Percentiles rank a stretch among this genome's conserved stretches.
phyloP scores from a whole-genome alignment of 2,888 invertebrate genomes.

The Apodemia zela region DNA sequence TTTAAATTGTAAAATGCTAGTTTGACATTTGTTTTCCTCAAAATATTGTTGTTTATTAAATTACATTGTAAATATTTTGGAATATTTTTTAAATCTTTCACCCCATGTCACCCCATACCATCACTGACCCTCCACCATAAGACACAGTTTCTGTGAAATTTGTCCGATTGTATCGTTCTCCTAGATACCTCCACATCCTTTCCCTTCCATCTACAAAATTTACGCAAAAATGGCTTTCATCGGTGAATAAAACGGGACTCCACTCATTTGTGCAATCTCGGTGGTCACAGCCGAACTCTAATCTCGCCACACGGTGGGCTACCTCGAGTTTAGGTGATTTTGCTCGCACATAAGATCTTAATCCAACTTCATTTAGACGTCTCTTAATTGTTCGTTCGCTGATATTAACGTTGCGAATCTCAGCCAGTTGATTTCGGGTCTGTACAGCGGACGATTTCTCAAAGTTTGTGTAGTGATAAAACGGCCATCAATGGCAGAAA shows the following conservation, averaged over 20 bases:
- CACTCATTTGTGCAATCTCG: background rate
- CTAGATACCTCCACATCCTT: background rate
- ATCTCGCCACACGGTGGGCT: background rate
- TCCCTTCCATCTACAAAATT: background rate
- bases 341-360: conserved; percentile 4
- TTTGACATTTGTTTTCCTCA: too few relatives aligned
- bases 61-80: too few relatives aligned
- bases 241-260: background rate
- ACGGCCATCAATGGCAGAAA: conserved; percentile 24
- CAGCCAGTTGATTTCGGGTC: background rate
- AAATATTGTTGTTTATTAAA: too few relatives aligned
- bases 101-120: conserved; percentile 23
- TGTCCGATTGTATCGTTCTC: background rate
- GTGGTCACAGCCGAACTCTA: background rate
- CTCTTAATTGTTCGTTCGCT: conserved; percentile 4
- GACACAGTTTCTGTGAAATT: conserved; percentile 22
- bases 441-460: conserved; percentile 14
- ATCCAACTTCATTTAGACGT: background rate
- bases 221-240: background rate
- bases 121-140: conserved; percentile 22
- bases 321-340: background rate
- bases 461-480: conserved; percentile 16
- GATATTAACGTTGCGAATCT: conserved; percentile 4
- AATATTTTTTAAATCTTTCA: too few relatives aligned
- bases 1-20: too few relatives aligned